Evolutionary conservation across 92 coral and sea anemone species (phyloP).

Genomic region (Siderastrea siderea): DNA sequence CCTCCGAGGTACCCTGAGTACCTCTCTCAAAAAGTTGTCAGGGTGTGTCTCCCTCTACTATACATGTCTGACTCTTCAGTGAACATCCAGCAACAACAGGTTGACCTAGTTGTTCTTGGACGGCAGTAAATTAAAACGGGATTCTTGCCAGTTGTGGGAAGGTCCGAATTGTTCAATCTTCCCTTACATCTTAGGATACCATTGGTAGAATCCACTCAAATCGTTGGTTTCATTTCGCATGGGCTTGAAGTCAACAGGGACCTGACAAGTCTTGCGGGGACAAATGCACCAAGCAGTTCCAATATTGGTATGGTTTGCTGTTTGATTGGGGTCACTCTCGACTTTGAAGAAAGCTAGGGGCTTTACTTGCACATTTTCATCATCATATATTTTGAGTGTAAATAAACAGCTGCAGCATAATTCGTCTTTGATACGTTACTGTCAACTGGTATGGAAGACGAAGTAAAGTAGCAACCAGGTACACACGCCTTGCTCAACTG

Average conservation of each 20-base stretch:
- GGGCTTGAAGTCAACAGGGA: slow-evolving; percentile 21
- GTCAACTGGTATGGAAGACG: slow-evolving; percentile 10
- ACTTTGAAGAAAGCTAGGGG: slow-evolving; percentile 14
- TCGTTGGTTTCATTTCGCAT: slow-evolving; percentile 6
- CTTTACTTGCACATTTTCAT: slow-evolving; percentile 22
- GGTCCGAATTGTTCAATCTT: slow-evolving; percentile 52
- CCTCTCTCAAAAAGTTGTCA: slow-evolving; percentile 15
- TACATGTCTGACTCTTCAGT: neutral
- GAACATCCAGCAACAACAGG: slow-evolving; percentile 4
- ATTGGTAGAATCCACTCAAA: slow-evolving; percentile 61
- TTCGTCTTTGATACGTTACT: slow-evolving; percentile 43
- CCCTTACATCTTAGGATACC: slow-evolving; percentile 53
- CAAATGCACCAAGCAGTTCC: slow-evolving; percentile 52
- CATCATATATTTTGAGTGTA: slow-evolving; percentile 23
- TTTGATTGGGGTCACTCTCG: slow-evolving; percentile 50
- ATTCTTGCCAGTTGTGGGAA: slow-evolving; percentile 39
- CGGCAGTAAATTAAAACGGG: slow-evolving; percentile 50
- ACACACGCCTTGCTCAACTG: slow-evolving; percentile 26
- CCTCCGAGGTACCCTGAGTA: slow-evolving; percentile 26
- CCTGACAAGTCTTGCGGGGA: slow-evolving; percentile 50
- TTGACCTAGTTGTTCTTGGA: slow-evolving; percentile 25
- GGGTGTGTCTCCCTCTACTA: slow-evolving; percentile 4
- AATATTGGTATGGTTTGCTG: slow-evolving; percentile 55
- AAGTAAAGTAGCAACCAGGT: slow-evolving; percentile 72
- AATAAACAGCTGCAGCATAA: slow-evolving; percentile 46